These are phyloP conservation scores for Crocallis elinguaria DNA, from an alignment of 2,888 invertebrate species.

Conservation along the genomic window DNA sequence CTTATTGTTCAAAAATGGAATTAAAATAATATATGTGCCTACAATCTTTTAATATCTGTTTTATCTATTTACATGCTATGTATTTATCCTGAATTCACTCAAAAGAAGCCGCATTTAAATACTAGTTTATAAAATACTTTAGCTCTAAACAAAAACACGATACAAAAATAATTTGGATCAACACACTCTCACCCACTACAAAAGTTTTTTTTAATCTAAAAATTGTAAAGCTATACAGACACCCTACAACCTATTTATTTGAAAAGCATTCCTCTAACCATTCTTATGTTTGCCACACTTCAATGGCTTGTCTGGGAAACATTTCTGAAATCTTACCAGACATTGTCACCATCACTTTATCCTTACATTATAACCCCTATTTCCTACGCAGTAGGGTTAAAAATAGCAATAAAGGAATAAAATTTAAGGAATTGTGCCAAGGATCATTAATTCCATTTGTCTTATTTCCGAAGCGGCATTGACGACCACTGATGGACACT, in stretches of 20 bases:
- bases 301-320: conserved; percentile 38
- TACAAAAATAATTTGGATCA: no score
- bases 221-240: not conserved
- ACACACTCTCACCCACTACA: no score
- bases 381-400: not conserved
- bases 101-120: no score
- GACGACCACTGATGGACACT: conserved; percentile 58
- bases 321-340: conserved; percentile 37
- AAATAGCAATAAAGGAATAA: not conserved
- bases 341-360: not conserved
- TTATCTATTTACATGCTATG: no score
- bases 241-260: conserved; percentile 29
- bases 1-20: no score
- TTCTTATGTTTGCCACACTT: conserved; percentile 36
- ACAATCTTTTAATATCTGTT: no score
- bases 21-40: no score
- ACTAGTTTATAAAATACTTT: no score
- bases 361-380: conserved; percentile 18
- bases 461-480: conserved; percentile 53
- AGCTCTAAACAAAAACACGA: no score
- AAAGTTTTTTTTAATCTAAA: no score
- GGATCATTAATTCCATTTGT: conserved; percentile 36
- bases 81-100: no score
- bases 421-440: conserved; percentile 27
- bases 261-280: conserved; percentile 37